Conservation (phyloP, 2,113 vertebrate genomes). For the Acanthisitta chloris region DNA sequence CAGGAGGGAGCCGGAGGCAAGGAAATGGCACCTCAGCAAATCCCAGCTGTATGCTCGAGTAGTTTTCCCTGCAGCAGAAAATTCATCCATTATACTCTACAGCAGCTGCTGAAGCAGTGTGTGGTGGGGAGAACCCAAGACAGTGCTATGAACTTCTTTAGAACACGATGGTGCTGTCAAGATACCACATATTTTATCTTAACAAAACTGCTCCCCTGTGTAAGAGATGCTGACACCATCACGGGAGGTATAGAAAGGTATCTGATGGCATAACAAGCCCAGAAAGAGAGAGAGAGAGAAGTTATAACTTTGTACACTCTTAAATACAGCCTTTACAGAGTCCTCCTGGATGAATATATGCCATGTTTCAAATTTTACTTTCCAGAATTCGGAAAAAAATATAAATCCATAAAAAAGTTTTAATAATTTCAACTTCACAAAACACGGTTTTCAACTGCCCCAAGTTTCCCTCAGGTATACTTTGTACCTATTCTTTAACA, state of each 20-base stretch:
- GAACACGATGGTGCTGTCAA: neutral
- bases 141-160: neutral
- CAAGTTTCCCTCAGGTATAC: neutral
- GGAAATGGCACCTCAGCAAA: neutral
- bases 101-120: neutral
- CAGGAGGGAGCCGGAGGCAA: neutral
- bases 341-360: neutral
- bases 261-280: neutral
- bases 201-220: neutral
- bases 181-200: neutral
- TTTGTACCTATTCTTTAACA: neutral
- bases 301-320: neutral
- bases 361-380: neutral
- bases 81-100: neutral
- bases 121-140: neutral
- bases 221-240: neutral
- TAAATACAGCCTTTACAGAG: neutral
- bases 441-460: neutral
- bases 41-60: neutral
- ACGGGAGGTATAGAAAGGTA: neutral
- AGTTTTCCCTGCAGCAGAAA: neutral
- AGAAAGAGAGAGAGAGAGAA: neutral
- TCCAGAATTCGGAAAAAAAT: neutral
- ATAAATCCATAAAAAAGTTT: neutral
- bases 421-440: neutral